Evolutionary conservation across 2,888 invertebrate species (phyloP).

Genomic region (Malthinus flaveolus): DNA sequence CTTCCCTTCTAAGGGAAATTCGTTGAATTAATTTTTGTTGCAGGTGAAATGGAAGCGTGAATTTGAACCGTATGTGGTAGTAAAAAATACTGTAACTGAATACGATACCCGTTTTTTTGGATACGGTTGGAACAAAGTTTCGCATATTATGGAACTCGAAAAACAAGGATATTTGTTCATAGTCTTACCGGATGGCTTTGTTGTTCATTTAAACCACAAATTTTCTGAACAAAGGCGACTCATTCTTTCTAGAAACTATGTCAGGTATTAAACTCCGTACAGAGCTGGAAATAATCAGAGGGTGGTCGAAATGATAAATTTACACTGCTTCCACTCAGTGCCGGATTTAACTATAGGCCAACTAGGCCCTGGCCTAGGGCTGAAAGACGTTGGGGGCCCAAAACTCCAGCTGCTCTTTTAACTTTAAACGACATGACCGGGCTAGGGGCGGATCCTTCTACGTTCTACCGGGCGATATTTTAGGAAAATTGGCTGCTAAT

Average conservation of each 20-base stretch:
- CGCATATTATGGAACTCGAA: neutral
- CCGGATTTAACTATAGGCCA: too few relatives aligned
- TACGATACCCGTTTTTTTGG: constrained; percentile 7
- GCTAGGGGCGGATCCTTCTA: too few relatives aligned
- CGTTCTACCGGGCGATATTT: too few relatives aligned
- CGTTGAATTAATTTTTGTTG: neutral
- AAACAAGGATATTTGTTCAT: constrained; percentile 1
- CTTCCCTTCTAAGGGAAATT: too few relatives aligned
- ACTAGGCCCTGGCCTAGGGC: too few relatives aligned
- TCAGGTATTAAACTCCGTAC: neutral
- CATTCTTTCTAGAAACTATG: neutral
- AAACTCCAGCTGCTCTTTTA: too few relatives aligned
- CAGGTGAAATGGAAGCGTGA: neutral
- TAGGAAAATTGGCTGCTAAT: too few relatives aligned
- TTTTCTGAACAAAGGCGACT: neutral
- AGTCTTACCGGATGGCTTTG: constrained; percentile 4
- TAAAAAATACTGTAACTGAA: neutral
- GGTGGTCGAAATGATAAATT: too few relatives aligned
- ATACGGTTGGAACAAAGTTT: constrained; percentile 8
- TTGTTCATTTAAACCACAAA: constrained; percentile 4
- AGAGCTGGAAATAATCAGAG: too few relatives aligned
- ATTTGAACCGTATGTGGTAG: constrained; percentile 6
- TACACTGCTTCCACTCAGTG: too few relatives aligned
- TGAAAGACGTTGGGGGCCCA: too few relatives aligned
- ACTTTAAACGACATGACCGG: too few relatives aligned